These are phyloP conservation scores for Eugnorisma glareosa DNA, from an alignment of 2,888 invertebrate species.

Conservation along the genomic window DNA sequence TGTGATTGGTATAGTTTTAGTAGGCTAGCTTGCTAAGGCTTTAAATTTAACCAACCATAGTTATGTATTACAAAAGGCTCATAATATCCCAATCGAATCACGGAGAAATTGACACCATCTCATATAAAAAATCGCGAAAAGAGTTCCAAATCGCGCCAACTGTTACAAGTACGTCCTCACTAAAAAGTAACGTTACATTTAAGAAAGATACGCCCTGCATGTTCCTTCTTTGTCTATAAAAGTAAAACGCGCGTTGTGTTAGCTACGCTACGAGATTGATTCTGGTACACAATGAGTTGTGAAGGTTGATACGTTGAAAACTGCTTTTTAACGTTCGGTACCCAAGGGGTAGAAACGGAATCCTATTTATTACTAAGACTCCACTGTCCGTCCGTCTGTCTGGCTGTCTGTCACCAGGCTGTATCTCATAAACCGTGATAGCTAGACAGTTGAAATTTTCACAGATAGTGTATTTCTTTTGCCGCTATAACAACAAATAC, in stretches of 20 bases:
- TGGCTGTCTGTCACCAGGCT: no score
- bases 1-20: background rate
- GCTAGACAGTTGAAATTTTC: no score
- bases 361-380: no score
- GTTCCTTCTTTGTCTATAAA: constrained; percentile 39
- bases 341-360: no score
- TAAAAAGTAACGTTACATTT: constrained; percentile 21
- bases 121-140: background rate
- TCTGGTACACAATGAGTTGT: constrained; percentile 19
- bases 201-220: constrained; percentile 58
- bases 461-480: no score
- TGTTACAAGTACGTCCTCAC: background rate
- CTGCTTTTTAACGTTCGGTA: no score
- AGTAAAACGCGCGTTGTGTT: constrained; percentile 24
- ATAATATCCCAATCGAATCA: background rate
- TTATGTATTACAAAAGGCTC: background rate
- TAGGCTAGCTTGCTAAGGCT: background rate
- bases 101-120: background rate
- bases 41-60: background rate
- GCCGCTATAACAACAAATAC: no score
- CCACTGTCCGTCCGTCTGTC: no score
- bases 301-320: background rate
- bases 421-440: no score
- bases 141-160: background rate
- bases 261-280: constrained; percentile 21